Evolutionary conservation across 1,140 invertebrate species (phyloP), one percentile per base, ranked within the genome.

Genomic region (Drosophila sechellia): DNA sequence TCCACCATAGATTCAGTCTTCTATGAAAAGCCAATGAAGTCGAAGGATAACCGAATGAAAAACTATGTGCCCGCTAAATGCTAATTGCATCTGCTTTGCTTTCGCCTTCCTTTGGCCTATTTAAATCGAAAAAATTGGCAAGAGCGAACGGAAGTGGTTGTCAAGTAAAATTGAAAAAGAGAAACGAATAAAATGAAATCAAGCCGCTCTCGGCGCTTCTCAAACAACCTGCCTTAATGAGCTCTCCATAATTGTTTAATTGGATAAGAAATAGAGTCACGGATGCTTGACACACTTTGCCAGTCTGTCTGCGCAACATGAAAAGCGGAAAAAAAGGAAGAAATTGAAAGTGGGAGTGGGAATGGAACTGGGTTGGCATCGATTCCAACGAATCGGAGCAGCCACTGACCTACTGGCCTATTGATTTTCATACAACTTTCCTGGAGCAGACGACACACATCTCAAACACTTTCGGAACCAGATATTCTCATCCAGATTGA

Each of bases 51-150:
- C 20, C 15, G 34, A 37, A 64, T 50, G 20, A 53, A 70, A 79
- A 79, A 79, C 75, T 77, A 77, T 79, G n/a, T 31, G 43, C 40
- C 59, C 54, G 27, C 8, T 31, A 31, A 31, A 13, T 13, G 60
- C 72, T 85, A 87, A 87, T 87, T 89, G 84, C 52, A 83, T 75
- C 73, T 75, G 48, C 66, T 70, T 63, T 76, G 37, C 54, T 59
- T 22, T 50, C 15, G 11, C 53, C 17, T 31, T 11, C 8, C 39
- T 31, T n/a, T 34, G 48, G 8, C 48, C 17, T 31, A 11, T n/a
- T 34, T 22, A 15, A 52, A 54, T 48, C 39, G 61, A 54, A 57
- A 54, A 55, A 43, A 43, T 17, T 1, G 59, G 31, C 48, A 40
- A 39, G 58, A 58, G 43, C 15, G 39, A 43, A 43, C 68, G 54